Conservation (phyloP, 2,113 vertebrate genomes). For the Brachyistius frenatus region DNA sequence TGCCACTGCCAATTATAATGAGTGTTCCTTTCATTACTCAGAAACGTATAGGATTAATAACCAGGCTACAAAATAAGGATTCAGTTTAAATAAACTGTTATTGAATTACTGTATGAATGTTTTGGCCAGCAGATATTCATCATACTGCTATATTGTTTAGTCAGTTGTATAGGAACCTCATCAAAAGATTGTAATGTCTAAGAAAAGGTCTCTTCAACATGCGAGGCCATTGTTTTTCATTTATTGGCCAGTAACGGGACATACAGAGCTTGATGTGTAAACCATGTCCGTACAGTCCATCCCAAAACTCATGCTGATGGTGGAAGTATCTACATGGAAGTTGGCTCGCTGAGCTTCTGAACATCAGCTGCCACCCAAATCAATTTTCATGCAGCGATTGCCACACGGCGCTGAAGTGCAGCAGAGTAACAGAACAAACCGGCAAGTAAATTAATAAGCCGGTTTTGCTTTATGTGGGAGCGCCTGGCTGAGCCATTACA, state of each 20-base stretch:
- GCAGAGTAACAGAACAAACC: constrained; percentile 49
- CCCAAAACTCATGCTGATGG: neutral
- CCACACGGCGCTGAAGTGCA: constrained; percentile 12
- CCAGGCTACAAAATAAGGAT: too few species aligned
- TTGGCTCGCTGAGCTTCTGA: constrained; percentile 17
- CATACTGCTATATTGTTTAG: too few species aligned
- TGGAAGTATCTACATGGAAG: constrained; percentile 2
- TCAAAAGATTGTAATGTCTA: too few species aligned
- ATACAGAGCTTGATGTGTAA: neutral
- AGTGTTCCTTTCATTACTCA: constrained; percentile 14
- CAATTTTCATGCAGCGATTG: constrained; percentile 23
- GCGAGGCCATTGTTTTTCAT: neutral
- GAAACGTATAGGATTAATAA: neutral
- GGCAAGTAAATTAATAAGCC: constrained; percentile 55
- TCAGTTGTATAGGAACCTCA: too few species aligned
- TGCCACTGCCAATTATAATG: constrained; percentile 26
- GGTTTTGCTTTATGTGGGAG: constrained; percentile 51
- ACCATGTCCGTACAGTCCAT: constrained; percentile 6
- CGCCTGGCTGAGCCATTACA: constrained; percentile 22
- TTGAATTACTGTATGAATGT: too few species aligned
- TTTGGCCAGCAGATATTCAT: neutral
- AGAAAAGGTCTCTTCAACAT: too few species aligned
- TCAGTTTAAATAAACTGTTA: neutral
- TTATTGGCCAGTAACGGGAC: neutral
- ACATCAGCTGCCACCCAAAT: constrained; percentile 14